These are phyloP conservation scores for Toxotes lorentzi DNA, from an alignment of 2,797 vertebrate species.

Conservation along the genomic window DNA sequence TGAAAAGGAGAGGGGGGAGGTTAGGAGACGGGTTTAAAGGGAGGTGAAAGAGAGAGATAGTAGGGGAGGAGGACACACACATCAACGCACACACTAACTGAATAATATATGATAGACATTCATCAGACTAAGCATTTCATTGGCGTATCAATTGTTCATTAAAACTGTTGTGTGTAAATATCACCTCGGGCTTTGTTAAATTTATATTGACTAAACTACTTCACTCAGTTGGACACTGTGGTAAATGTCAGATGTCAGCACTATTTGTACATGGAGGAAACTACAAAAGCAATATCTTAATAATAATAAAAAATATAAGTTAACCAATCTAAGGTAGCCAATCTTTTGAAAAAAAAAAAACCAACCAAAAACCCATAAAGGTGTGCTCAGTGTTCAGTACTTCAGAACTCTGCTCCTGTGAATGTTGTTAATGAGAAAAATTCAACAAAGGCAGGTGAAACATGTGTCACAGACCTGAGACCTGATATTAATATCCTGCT, in stretches of 20 bases:
- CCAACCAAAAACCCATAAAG: not conserved
- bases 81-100: constrained; percentile 4
- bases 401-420: not conserved
- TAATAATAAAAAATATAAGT: too few species aligned
- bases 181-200: constrained; percentile 18
- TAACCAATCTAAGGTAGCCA: not conserved
- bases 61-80: not conserved
- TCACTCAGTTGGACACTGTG: not conserved
- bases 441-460: constrained; percentile 14
- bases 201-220: constrained; percentile 9
- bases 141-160: constrained; percentile 23
- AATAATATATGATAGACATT: constrained; percentile 17
- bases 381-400: not conserved
- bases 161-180: constrained; percentile 8
- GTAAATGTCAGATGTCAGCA: not conserved
- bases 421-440: constrained; percentile 15
- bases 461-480: not conserved
- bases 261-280: constrained; percentile 10
- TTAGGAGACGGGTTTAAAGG: constrained; percentile 2
- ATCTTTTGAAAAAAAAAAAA: not conserved
- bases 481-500: constrained; percentile 23
- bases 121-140: constrained; percentile 22
- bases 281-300: not conserved
- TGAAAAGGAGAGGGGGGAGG: not conserved
- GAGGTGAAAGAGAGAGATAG: constrained; percentile 10